Conservation (phyloP, 2,888 invertebrate genomes). For the Bimastos eiseni region DNA sequence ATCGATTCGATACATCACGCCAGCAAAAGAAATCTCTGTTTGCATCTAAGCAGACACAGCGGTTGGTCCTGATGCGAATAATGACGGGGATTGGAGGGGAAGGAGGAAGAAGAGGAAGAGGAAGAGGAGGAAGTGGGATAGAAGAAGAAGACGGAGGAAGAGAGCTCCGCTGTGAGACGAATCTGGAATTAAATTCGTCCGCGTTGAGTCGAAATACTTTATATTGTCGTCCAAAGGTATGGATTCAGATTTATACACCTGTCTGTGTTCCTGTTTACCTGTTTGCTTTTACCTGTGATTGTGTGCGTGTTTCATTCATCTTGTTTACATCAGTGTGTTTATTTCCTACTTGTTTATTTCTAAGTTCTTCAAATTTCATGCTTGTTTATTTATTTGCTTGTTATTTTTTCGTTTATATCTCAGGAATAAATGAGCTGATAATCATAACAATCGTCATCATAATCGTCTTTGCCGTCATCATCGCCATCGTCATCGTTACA, state of each 20-base stretch:
- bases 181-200: neutral
- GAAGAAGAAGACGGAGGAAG: neutral
- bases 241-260: neutral
- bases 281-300: neutral
- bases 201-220: neutral
- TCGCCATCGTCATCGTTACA: no score
- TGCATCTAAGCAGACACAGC: neutral
- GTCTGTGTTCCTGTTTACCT: neutral
- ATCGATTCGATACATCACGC: neutral
- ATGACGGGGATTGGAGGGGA: neutral
- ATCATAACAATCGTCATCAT: no score
- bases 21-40: neutral
- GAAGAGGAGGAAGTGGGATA: neutral
- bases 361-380: no score
- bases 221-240: neutral
- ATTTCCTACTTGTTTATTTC: no score
- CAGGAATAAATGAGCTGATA: no score
- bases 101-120: neutral
- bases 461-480: no score
- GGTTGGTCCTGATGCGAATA: neutral
- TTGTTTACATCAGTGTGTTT: no score
- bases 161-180: neutral
- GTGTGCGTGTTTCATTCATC: no score
- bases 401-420: no score
- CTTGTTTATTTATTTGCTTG: no score